Conservation (phyloP, 2,797 vertebrate species). For the Paramormyrops hopkinsi region DNA sequence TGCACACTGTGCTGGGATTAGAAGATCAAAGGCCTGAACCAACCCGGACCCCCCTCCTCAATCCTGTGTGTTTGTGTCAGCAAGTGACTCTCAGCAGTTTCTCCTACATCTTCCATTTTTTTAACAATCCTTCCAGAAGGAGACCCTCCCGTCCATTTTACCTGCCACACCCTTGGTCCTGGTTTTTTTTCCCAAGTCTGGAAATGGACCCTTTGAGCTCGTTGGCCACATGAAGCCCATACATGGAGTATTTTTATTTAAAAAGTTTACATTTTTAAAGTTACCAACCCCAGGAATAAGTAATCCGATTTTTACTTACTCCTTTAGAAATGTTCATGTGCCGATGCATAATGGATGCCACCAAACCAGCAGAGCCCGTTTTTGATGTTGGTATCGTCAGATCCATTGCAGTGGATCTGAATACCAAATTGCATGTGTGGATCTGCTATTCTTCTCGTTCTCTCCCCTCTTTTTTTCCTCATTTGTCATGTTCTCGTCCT, state of each 20-base stretch:
- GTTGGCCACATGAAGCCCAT: not conserved
- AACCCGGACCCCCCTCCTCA: not conserved
- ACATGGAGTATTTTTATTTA: not conserved
- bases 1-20: not conserved
- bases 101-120: not conserved
- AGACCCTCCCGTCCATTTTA: not conserved
- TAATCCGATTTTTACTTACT: not conserved
- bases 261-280: not conserved
- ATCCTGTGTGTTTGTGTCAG: not conserved
- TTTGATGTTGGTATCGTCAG: not conserved
- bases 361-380: not conserved
- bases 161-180: not conserved
- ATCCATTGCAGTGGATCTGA: not conserved
- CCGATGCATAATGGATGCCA: not conserved
- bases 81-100: not conserved
- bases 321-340: not conserved
- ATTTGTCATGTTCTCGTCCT: not conserved
- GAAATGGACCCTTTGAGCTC: not conserved
- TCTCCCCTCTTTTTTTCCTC: not conserved
- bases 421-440: not conserved
- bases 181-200: not conserved
- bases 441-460: not conserved
- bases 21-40: not conserved
- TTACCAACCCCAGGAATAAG: not conserved
- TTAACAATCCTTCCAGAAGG: not conserved